Conservation (phyloP, 2,113 vertebrate species). For the Sceloporus tristichus region DNA sequence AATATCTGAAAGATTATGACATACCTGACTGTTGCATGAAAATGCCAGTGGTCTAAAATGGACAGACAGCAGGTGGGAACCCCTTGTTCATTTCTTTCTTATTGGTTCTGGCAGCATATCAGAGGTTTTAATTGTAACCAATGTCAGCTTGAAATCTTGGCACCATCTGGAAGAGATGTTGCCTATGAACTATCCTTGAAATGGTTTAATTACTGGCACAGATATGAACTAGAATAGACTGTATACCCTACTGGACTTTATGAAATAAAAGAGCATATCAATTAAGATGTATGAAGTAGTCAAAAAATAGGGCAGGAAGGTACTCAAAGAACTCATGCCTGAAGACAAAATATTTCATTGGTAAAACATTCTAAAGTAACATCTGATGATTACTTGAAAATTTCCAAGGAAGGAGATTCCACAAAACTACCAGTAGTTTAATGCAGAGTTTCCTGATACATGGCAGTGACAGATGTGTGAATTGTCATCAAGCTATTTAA, state of each 20-base stretch:
- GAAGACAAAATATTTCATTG: not conserved
- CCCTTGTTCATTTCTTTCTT: conserved; percentile 1
- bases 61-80: not conserved
- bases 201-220: conserved; percentile 22
- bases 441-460: not conserved
- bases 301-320: not conserved
- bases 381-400: not conserved
- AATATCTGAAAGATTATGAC: conserved; percentile 4
- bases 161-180: not conserved
- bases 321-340: not conserved
- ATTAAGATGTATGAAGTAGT: not conserved
- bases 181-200: not conserved
- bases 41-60: not conserved
- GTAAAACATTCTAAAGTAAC: not conserved
- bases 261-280: conserved; percentile 15
- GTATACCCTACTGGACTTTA: conserved; percentile 29
- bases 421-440: not conserved
- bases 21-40: conserved; percentile 16
- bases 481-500: not conserved
- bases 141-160: not conserved
- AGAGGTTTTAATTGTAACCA: not conserved
- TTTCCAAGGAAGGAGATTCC: not conserved
- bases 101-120: not conserved
- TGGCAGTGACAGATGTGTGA: not conserved
- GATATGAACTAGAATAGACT: conserved; percentile 22